Conservation (phyloP, 2,797 vertebrate species). For the Chiloscyllium punctatum region DNA sequence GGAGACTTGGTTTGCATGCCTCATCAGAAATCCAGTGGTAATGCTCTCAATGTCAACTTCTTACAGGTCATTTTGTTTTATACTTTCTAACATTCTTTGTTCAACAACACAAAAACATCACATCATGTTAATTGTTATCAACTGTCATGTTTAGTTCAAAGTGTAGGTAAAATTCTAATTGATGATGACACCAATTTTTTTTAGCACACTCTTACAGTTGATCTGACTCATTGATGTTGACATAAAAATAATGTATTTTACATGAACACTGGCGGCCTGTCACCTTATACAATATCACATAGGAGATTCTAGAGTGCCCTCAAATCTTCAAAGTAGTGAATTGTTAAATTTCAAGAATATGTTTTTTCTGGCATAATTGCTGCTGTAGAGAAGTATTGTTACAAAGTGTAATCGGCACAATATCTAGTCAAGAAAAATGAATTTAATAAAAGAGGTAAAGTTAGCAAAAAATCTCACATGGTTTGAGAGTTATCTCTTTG, state of each 20-base stretch:
- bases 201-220: neutral
- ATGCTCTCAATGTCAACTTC: neutral
- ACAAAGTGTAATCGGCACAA: neutral
- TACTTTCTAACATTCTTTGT: neutral
- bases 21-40: neutral
- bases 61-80: neutral
- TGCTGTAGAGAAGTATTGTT: neutral
- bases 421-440: neutral
- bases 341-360: neutral
- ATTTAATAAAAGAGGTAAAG: neutral
- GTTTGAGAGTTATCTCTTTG: neutral
- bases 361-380: neutral
- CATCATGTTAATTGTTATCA: neutral
- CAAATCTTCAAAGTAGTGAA: neutral
- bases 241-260: slow-evolving; percentile 11
- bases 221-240: neutral
- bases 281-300: neutral
- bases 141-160: slow-evolving; percentile 17
- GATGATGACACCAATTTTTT: neutral
- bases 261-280: neutral
- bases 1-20: neutral
- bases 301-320: neutral
- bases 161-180: neutral
- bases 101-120: neutral
- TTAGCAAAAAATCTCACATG: neutral